These are phyloP conservation scores for Electrona antarctica DNA, from an alignment of 2,113 vertebrate species.

Conservation along the genomic window DNA sequence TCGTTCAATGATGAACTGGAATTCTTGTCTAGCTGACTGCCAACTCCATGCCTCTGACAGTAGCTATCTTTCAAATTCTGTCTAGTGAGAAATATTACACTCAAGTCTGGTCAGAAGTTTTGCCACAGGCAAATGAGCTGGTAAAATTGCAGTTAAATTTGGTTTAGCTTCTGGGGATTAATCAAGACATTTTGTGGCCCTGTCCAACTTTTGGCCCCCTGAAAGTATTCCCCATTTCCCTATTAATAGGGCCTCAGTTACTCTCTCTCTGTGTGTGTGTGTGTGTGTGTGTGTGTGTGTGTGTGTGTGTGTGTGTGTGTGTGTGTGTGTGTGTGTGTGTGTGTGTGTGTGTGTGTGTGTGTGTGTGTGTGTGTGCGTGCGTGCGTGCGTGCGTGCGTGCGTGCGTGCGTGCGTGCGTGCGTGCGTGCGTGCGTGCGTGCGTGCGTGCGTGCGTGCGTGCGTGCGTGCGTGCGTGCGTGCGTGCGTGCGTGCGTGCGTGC, in stretches of 20 bases:
- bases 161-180: conserved; percentile 32
- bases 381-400: conserved; percentile 7
- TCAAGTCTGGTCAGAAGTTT: conserved; percentile 30
- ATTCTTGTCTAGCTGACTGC: not conserved
- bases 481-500: conserved; percentile 7
- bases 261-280: not conserved
- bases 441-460: not conserved
- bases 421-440: not conserved
- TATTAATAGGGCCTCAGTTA: not conserved
- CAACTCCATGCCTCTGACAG: not conserved
- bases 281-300: not conserved
- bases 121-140: conserved; percentile 27
- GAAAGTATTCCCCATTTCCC: not conserved
- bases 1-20: no score
- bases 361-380: not conserved
- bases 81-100: conserved; percentile 21
- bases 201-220: conserved; percentile 23
- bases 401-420: conserved; percentile 33
- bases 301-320: conserved; percentile 11
- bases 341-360: not conserved
- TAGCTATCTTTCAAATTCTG: conserved; percentile 28
- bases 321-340: not conserved
- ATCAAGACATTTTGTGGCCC: conserved; percentile 37
- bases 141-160: conserved; percentile 29
- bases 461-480: not conserved